Base-by-base conservation (phyloP, 2,888 invertebrate species). In the Caenorhabditis doughertyi region DNA sequence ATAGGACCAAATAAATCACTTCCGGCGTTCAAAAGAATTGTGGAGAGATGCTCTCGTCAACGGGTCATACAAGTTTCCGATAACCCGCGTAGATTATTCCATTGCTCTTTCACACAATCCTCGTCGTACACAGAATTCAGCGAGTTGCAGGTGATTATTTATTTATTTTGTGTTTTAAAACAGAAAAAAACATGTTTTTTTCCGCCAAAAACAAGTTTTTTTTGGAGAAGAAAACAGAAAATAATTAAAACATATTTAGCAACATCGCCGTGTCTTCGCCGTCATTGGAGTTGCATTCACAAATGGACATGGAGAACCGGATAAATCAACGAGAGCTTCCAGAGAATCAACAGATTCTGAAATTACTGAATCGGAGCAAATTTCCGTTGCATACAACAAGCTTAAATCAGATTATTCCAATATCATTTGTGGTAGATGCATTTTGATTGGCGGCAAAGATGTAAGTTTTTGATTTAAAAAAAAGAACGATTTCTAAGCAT, bases 201-300 rank as follows among this genome's bases (percentile, higher is more conserved):
- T n/a, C n/a, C n/a, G n/a, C n/a, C n/a, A n/a, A n/a, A n/a, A n/a
- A n/a, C n/a, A n/a, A n/a, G n/a, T n/a, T n/a, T 47, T 4, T 25
- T 51, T 49, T 3, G 4, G 7, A 21, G 0, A 1, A 21, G 25
- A 51, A 25, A 32, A 18, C 9, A 8, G 7, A 35, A 5, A 8
- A 25, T 25, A 42, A 44, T 25, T 9, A 27, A n/a, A n/a, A n/a
- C n/a, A 42, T 25, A 44, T 86, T 58, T 42, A 90, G 90, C 83
- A 87, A 32, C 88, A 90, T 68, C 88, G 90, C 2, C 85, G 88
- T 62, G 79, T 90, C 3, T 89, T 90, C 56, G 90, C 89, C 0
- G 79, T 91, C 18, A 79, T 91, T 13, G 90, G 89, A 27, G 87
- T 91, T 0, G 89, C 86, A 4, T 89, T 86, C 68, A 80, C 67